Evolutionary conservation across 2,797 vertebrate species (phyloP), one percentile per base, ranked within the genome.

Genomic region (Enteromius afrohamiltoni): DNA sequence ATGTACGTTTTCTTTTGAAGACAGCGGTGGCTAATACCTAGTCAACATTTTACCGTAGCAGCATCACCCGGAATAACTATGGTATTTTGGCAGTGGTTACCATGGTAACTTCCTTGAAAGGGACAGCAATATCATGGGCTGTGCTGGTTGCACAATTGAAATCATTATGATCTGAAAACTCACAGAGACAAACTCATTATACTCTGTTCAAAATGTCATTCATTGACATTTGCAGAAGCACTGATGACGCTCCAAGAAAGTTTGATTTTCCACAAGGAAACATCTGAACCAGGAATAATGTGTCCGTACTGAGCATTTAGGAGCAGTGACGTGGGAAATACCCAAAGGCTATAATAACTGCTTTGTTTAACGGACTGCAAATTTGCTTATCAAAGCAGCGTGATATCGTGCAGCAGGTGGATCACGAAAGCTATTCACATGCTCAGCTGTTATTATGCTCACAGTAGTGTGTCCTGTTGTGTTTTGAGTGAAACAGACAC

Each of bases 341-440:
- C 75, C 67, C 49, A 34, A 82, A 67, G 21, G 23, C 73, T 34
- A 79, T 76, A 77, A 55, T 23, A 51, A 58, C 81, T 67, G 69
- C 76, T 86, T 87, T 88, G 87, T 76, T 80, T 86, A 84, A 84
- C 29, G 49, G 60, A 74, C 37, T 84, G 58, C 69, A 75, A 1
- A 85, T 88, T 88, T 88, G 88, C 71, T 80, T 88, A 80, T 86
- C 84, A 87, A 88, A 88, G 85, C 83, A 83, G 67, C 19, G 1
- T 73, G 53, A 82, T 65, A 23, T 55, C 47, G 10, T 83, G 4
- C 74, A 76, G 75, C 67, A 65, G 76, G 78, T 62, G 26, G 37
- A 58, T 69, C 77, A 51, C 8, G 19, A n/a, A 42, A 62, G 29
- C 37, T 4, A 82, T 75, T 75, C 67, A 65, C 80, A 67, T 82